Base-by-base conservation (phyloP, 2,888 invertebrate species). In the Alviniconcha strummeri region DNA sequence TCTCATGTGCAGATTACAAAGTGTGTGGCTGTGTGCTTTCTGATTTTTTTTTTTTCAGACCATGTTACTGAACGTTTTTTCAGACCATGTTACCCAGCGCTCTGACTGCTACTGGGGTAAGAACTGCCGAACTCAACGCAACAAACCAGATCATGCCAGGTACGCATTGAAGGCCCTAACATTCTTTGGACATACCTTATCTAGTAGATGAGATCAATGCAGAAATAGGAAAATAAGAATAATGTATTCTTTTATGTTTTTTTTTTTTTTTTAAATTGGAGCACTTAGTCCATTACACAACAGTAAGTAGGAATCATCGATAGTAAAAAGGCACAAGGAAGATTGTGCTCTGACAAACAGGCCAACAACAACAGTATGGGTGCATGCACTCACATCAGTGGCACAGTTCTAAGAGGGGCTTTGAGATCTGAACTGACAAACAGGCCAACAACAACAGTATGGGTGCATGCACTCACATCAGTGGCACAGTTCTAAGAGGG, bases 61-160 rank as follows among this genome's bases (percentile, higher is more conserved):
- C 64, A 17, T 60, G 4, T 83, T 36, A 36, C 36, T 36, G 36
- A 36, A 36, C 36, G 36, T 83, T 88, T 52, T 88, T 87, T 7
- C 88, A 92, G 92, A 84, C n/a, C 88, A 86, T 72, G 92, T 90
- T 5, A 90, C 86, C 5, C 87, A 87, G 15, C 83, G 92, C 84
- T 88, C 91, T 56, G 90, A 93, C 84, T 93, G 93, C 84, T 91
- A 93, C 86, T 93, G 93, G 93, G 93, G 93, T 6, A 90, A 88
- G 83, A 91, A 93, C 83, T 93, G 93, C 86, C 86, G 93, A 75
- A 93, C 93, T 52, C 93, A 93, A 86, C 87, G 85, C 71, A 91
- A 91, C 86, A 92, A 91, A 85, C 91, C 91, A 15, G 88, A 89
- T 55, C 93, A 93, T 87, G 92, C 93, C 64, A 82, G 86, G 93